phyloP scores from a whole-genome alignment of 2,888 invertebrate genomes.

The Beris morrisii region DNA sequence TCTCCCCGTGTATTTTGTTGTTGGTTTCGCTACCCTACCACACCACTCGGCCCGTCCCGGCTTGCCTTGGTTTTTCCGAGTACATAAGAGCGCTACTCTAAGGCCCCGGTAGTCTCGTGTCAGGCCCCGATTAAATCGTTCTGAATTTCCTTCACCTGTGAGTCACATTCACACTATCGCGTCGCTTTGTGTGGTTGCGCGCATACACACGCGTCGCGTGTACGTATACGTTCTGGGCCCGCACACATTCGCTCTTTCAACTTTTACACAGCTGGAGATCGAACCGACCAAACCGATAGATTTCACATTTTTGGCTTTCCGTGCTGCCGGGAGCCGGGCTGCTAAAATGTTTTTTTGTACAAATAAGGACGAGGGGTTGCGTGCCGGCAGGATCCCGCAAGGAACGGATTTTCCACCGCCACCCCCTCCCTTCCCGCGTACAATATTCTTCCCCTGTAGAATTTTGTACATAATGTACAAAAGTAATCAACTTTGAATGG shows the following conservation, averaged over 20 bases:
- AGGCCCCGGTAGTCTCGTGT: conserved; percentile 49
- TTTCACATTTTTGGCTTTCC: too few relatives aligned
- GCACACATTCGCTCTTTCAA: conserved; percentile 4
- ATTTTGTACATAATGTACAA: too few relatives aligned
- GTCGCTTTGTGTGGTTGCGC: neutral
- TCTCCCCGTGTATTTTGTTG: conserved; percentile 8
- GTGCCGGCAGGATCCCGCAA: too few relatives aligned
- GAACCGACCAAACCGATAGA: too few relatives aligned
- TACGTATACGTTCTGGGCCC: neutral
- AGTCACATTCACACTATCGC: conserved; percentile 21
- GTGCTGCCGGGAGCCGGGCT: too few relatives aligned
- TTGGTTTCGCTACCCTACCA: conserved; percentile 7
- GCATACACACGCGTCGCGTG: neutral
- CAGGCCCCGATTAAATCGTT: conserved; percentile 44
- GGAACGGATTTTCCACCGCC: too few relatives aligned
- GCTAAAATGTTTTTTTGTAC: too few relatives aligned
- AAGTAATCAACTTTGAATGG: too few relatives aligned
- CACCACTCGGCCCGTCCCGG: neutral
- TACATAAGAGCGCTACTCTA: conserved; percentile 42
- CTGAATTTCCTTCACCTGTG: conserved; percentile 27
- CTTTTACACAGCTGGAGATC: neutral
- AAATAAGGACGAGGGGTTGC: too few relatives aligned
- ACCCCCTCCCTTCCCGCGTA: too few relatives aligned
- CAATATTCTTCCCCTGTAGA: too few relatives aligned
- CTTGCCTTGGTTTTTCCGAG: conserved; percentile 26